Conservation (phyloP, 2,888 invertebrate species). For the Agrotis clavis region DNA sequence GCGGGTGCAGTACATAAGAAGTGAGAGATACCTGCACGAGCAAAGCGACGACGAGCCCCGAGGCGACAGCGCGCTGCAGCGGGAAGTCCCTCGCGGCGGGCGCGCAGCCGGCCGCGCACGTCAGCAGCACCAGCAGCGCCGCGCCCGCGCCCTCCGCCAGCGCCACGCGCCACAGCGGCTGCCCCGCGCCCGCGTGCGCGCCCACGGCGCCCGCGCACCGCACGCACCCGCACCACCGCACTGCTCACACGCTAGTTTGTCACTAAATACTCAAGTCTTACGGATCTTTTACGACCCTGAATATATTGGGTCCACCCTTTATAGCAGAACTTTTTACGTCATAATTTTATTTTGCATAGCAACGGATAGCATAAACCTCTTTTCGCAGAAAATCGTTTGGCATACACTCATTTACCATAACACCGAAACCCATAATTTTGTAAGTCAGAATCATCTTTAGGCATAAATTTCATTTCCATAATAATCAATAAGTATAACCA, state of each 20-base stretch:
- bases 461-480: too few relatives aligned
- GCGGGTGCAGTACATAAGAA: too few relatives aligned
- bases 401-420: too few relatives aligned
- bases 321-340: too few relatives aligned
- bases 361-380: too few relatives aligned
- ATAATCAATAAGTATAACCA: too few relatives aligned
- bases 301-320: too few relatives aligned
- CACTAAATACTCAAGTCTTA: background rate
- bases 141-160: constrained; percentile 93
- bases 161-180: constrained; percentile 72
- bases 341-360: too few relatives aligned
- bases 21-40: constrained; percentile 91
- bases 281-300: too few relatives aligned
- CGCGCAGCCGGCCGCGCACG: constrained; percentile 92
- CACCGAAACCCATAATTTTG: too few relatives aligned
- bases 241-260: background rate
- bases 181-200: constrained; percentile 34
- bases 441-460: too few relatives aligned
- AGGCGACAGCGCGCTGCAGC: constrained; percentile 89
- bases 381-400: too few relatives aligned
- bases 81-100: constrained; percentile 69
- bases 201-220: constrained; percentile 17
- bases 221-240: constrained; percentile 23
- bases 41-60: constrained; percentile 93
- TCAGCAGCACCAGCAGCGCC: constrained; percentile 93